phyloP scores from a whole-genome alignment of 2,797 vertebrate genomes.

The Pachyuromys duprasi region DNA sequence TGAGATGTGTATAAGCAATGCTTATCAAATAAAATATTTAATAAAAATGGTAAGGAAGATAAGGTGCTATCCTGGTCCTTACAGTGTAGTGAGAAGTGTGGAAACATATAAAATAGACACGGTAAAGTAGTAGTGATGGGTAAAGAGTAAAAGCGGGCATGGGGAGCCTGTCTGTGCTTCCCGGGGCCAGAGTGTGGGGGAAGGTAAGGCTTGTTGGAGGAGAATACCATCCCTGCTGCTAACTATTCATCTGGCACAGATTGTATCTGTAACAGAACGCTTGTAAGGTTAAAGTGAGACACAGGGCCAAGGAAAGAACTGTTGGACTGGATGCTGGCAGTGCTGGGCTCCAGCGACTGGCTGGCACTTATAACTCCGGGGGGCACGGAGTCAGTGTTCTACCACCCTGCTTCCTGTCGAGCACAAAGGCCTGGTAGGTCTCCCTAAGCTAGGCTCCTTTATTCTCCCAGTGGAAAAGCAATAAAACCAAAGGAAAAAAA shows the following conservation, averaged over 20 bases:
- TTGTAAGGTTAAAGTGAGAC: neutral
- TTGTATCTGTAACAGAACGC: neutral
- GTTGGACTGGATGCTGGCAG: neutral
- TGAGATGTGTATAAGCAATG: neutral
- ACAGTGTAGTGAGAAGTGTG: neutral
- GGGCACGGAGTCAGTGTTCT: neutral
- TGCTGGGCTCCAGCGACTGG: neutral
- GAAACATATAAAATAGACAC: neutral
- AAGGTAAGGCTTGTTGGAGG: neutral
- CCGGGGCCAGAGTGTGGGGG: neutral
- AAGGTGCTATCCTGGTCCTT: neutral
- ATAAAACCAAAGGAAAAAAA: conserved; percentile 40
- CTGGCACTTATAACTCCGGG: neutral
- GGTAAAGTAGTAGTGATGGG: neutral
- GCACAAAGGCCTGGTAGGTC: neutral
- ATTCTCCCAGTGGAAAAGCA: conserved; percentile 51
- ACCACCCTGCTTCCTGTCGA: conserved; percentile 21
- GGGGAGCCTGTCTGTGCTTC: neutral
- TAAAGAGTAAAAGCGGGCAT: neutral
- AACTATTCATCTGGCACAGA: neutral
- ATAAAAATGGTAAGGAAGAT: neutral
- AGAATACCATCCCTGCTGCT: neutral
- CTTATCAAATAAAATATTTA: neutral
- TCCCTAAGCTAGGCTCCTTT: conserved; percentile 31
- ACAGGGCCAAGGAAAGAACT: neutral